phyloP scores from a whole-genome alignment of 2,888 invertebrate species.

The Pachydiplax longipennis region DNA sequence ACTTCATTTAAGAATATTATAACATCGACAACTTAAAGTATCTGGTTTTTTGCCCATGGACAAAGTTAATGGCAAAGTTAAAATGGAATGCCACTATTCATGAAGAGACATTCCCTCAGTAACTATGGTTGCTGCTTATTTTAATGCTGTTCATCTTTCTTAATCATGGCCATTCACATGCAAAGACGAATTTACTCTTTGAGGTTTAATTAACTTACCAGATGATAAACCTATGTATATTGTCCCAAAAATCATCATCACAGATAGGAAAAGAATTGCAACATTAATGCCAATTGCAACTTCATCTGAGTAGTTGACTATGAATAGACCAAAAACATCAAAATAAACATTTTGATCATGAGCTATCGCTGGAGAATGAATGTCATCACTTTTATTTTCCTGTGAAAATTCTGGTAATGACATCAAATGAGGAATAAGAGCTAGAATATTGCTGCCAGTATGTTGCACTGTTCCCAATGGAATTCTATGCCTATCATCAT shows the following conservation, averaged over 20 bases:
- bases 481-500: constrained; percentile 64
- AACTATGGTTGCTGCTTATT: no score
- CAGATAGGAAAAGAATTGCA: constrained; percentile 58
- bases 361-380: constrained; percentile 52
- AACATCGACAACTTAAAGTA: no score
- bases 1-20: no score
- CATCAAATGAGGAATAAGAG: constrained; percentile 54
- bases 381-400: neutral
- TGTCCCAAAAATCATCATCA: constrained; percentile 47
- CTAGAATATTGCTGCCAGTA: constrained; percentile 68
- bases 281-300: constrained; percentile 61
- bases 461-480: constrained; percentile 70
- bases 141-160: no score
- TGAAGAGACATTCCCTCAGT: no score
- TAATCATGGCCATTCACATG: no score
- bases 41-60: no score
- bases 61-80: no score
- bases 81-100: no score
- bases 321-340: constrained; percentile 74
- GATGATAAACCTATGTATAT: constrained; percentile 51
- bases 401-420: neutral
- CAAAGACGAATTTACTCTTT: no score
- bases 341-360: constrained; percentile 70
- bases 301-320: constrained; percentile 69
- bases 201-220: constrained; percentile 34